Base-by-base conservation (phyloP, 2,888 invertebrate genomes). In the Mimumesa dahlbomi region DNA sequence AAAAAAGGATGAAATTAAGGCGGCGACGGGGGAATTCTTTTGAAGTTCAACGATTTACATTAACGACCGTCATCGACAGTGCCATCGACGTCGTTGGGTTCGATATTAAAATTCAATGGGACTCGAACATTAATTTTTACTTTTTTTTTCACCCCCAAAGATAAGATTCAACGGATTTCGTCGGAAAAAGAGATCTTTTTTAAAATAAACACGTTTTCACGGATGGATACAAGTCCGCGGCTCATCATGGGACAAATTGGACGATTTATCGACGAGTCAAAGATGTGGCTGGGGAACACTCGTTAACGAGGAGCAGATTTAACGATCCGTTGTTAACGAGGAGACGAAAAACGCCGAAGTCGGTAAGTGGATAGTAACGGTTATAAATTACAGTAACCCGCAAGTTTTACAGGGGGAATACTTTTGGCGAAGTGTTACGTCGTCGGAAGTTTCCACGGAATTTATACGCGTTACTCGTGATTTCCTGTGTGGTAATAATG, bases 251-350 rank as follows among this genome's bases (percentile, higher is more conserved):
- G n/a, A n/a, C 18, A 45, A 64, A 53, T 49, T 53, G 16, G 36
- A 57, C 48, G 50, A 63, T 63, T 68, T 63, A 68, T 57, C 34
- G 40, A 14, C 25, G 19, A 6, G 29, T 40, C 42, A 49, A 36
- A 48, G 46, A 50, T 18, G 49, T 11, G 38, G 13, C 18, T 46
- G 56, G 71, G 58, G 50, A n/a, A n/a, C n/a, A 38, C 65, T 71
- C 71, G 71, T 72, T 65, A 71, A 38, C 52, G 31, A 43, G 45
- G 29, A 21, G 21, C n/a, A 19, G 16, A 53, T 53, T 75, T 58
- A 62, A 56, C 62, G 58, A 50, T 13, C 50, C 9, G 46, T 16
- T 45, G 13, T 42, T 56, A 72, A 68, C 50, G 25, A 45, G 52
- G 9, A 11, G 2, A 6, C 14, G 14, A 22, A 31, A 54, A 18